Conservation (phyloP, 2,888 invertebrate genomes). For the Agelastica alni region DNA sequence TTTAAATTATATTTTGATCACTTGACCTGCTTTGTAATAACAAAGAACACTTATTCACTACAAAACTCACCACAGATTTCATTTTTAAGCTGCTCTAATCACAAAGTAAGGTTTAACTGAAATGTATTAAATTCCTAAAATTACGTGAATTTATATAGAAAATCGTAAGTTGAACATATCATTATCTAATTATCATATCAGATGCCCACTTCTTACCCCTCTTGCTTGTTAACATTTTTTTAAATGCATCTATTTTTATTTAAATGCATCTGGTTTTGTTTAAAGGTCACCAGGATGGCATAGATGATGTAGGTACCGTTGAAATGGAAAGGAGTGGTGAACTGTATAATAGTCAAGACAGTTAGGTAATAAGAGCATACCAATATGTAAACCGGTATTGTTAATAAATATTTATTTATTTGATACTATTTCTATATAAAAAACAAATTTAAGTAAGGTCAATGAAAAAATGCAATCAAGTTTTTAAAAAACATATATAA, state of each 20-base stretch:
- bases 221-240: constrained; percentile 26
- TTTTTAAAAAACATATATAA: too few species aligned
- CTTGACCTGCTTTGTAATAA: too few species aligned
- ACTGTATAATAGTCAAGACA: too few species aligned
- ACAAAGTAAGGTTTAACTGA: constrained; percentile 19
- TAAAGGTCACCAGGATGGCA: constrained; percentile 31
- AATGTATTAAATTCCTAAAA: constrained; percentile 19
- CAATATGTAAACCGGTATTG: too few species aligned
- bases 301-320: constrained; percentile 20
- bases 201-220: constrained; percentile 19
- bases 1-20: too few species aligned
- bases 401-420: too few species aligned
- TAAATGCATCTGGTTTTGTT: constrained; percentile 25
- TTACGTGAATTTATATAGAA: constrained; percentile 14
- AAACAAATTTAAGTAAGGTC: too few species aligned
- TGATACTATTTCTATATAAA: too few species aligned
- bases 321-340: constrained; percentile 29
- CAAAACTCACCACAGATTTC: constrained; percentile 28
- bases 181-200: constrained; percentile 15
- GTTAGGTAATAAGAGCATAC: too few species aligned
- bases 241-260: constrained; percentile 30
- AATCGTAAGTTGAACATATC: constrained; percentile 6
- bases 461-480: too few species aligned
- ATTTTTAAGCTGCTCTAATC: constrained; percentile 20
- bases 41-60: background rate